These are phyloP conservation scores for Clepsis dumicolana DNA, from an alignment of 2,888 invertebrate species.

Conservation along the genomic window DNA sequence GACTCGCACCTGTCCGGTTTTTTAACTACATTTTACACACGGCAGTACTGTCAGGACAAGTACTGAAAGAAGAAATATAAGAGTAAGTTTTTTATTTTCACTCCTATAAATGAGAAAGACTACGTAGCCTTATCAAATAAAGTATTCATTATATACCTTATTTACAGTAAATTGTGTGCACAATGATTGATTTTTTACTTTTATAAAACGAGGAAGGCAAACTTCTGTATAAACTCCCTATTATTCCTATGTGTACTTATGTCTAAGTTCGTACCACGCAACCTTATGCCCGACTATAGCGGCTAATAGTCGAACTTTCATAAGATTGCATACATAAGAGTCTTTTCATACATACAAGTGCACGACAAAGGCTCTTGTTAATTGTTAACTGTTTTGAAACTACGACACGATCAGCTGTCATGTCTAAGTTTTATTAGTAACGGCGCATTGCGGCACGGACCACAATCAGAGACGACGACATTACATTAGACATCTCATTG, in stretches of 20 bases:
- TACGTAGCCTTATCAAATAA: too few relatives aligned
- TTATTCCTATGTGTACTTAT: too few relatives aligned
- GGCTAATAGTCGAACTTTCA: constrained; percentile 8
- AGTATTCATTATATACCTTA: not conserved
- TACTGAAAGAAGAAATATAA: not conserved
- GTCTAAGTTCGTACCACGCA: not conserved
- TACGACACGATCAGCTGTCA: constrained; percentile 45
- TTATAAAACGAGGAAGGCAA: not conserved
- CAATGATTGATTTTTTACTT: too few relatives aligned
- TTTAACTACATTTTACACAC: not conserved
- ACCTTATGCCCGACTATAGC: too few relatives aligned
- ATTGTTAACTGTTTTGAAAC: constrained; percentile 42
- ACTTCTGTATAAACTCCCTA: not conserved
- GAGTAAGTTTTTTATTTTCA: too few relatives aligned
- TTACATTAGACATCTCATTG: constrained; percentile 50
- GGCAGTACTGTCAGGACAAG: not conserved
- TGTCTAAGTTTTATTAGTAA: constrained; percentile 49
- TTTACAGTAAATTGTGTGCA: not conserved
- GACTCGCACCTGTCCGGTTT: too few relatives aligned
- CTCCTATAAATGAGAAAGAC: not conserved
- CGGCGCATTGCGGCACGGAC: constrained; percentile 48
- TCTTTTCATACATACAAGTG: constrained; percentile 30
- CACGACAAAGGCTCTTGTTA: constrained; percentile 41
- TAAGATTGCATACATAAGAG: constrained; percentile 1
- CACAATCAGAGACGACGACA: constrained; percentile 47